These are phyloP conservation scores for Atherinosoma microstoma DNA, from an alignment of 2,797 vertebrate species.

Conservation along the genomic window DNA sequence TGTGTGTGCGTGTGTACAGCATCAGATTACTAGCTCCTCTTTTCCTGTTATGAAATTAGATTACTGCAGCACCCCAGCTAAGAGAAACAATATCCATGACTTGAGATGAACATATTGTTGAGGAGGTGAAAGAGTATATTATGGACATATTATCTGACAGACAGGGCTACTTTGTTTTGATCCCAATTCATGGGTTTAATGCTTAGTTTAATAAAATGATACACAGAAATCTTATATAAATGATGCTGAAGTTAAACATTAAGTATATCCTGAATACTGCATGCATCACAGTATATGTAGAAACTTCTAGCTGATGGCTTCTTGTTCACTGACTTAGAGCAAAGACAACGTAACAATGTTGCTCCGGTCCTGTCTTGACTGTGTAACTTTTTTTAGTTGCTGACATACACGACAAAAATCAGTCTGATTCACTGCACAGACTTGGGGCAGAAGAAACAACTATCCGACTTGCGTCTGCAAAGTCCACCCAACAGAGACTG, in stretches of 20 bases:
- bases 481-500: conserved; percentile 44
- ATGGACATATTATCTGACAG: conserved; percentile 42
- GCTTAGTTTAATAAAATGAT: conserved; percentile 34
- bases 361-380: conserved; percentile 7
- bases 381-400: conserved; percentile 33
- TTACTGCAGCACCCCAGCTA: conserved; percentile 62
- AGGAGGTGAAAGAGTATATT: conserved; percentile 48
- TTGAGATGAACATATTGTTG: conserved; percentile 46
- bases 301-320: conserved; percentile 25
- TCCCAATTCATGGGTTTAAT: conserved; percentile 33
- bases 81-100: conserved; percentile 66
- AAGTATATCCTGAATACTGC: conserved; percentile 1
- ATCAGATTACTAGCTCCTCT: conserved; percentile 78
- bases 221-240: conserved; percentile 23
- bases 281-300: conserved; percentile 21
- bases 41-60: conserved; percentile 83
- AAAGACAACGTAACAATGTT: conserved; percentile 27
- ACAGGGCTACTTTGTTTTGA: conserved; percentile 24
- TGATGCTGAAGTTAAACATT: conserved; percentile 28
- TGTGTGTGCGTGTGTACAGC: conserved; percentile 22
- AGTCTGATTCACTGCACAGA: conserved; percentile 27
- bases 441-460: conserved; percentile 44
- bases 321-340: conserved; percentile 47
- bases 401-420: conserved; percentile 18
- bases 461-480: conserved; percentile 38